A percentile compares a stretch with the other conserved stretches of the same genome.
phyloP scores from a whole-genome alignment of 2,797 vertebrate species.

The Pterois miles region DNA sequence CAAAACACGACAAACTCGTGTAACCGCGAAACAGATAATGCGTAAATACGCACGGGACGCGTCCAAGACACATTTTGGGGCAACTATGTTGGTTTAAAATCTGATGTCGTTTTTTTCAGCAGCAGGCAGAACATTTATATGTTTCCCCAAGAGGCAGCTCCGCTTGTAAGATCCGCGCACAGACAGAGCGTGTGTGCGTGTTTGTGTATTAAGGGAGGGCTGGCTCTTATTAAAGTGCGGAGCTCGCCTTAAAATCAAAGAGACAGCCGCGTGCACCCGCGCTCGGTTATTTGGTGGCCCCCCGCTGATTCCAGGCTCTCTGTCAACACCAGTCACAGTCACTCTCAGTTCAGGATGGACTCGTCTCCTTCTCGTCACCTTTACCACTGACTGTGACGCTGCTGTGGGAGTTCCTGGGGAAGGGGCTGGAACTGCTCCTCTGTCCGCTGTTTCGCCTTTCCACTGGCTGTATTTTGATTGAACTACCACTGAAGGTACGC shows the following conservation, averaged over 20 bases:
- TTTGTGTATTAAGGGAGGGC: constrained; percentile 8
- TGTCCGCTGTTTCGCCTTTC: not conserved
- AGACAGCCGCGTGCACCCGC: constrained; percentile 66
- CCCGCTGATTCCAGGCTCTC: constrained; percentile 9
- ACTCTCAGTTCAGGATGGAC: constrained; percentile 51
- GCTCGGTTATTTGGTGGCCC: constrained; percentile 45
- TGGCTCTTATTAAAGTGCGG: constrained; percentile 32
- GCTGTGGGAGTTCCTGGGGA: constrained; percentile 40
- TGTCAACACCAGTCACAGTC: not conserved
- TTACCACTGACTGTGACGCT: constrained; percentile 24
- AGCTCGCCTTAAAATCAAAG: constrained; percentile 58
- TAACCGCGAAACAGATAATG: not conserved
- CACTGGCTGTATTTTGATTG: not conserved
- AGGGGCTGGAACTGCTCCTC: constrained; percentile 18
- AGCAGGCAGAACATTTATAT: not conserved
- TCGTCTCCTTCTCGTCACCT: constrained; percentile 35
- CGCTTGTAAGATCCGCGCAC: not conserved
- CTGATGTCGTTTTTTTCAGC: not conserved
- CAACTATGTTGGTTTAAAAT: not conserved
- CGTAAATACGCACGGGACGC: not conserved
- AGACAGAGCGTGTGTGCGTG: not conserved
- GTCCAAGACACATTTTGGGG: not conserved
- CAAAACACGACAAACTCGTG: not conserved
- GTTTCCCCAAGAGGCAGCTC: not conserved
- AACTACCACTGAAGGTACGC: not conserved